phyloP scores from a whole-genome alignment of 2,113 vertebrate species.

The Thymallus thymallus region DNA sequence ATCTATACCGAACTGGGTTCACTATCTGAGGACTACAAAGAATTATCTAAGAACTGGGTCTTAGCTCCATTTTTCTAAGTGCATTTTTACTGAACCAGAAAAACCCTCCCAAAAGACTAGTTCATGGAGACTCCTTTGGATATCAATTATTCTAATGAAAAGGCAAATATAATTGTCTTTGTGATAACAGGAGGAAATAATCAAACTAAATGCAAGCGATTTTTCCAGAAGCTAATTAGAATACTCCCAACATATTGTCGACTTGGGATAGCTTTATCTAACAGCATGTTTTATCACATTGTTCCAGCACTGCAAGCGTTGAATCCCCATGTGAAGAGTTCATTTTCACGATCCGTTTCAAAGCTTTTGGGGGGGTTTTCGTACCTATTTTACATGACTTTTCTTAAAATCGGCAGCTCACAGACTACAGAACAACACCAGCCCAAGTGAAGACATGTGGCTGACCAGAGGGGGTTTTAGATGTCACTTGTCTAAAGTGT shows the following conservation, averaged over 20 bases:
- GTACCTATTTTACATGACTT: too few relatives aligned
- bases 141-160: neutral
- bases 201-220: too few relatives aligned
- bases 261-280: neutral
- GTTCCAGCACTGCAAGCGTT: too few relatives aligned
- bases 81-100: neutral
- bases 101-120: neutral
- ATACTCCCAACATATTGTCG: neutral
- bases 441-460: neutral
- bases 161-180: too few relatives aligned
- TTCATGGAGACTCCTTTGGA: neutral
- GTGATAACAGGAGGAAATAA: neutral
- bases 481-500: neutral
- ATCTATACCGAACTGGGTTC: too few relatives aligned
- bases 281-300: too few relatives aligned
- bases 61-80: neutral
- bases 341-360: too few relatives aligned
- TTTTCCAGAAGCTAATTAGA: too few relatives aligned
- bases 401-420: neutral
- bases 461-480: neutral
- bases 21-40: too few relatives aligned
- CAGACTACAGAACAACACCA: neutral
- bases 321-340: too few relatives aligned
- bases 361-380: too few relatives aligned
- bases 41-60: neutral